A percentile compares a stretch with the other conserved stretches of the same genome.
Evolutionary conservation across 2,797 vertebrate genomes (phyloP).

Genomic region (Limnodromus scolopaceus): DNA sequence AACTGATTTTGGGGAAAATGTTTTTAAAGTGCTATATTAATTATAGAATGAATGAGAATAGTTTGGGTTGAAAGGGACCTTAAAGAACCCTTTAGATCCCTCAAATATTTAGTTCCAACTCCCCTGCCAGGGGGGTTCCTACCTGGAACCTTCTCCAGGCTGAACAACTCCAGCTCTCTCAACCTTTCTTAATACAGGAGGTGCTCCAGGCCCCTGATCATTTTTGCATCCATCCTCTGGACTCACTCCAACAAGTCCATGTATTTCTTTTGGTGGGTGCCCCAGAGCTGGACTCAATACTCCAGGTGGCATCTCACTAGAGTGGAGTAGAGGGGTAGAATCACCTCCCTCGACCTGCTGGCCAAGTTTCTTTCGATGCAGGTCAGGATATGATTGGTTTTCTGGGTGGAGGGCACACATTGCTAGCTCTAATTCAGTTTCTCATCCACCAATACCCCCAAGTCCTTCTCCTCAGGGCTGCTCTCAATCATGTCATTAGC

Average conservation of each 20-base stretch:
- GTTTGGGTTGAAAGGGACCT: not conserved
- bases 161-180: not conserved
- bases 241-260: rapidly evolving
- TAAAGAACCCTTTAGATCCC: not conserved
- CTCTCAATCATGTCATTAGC: not conserved
- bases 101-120: not conserved
- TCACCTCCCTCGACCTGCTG: not conserved
- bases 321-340: not conserved
- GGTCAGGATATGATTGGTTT: rapidly evolving
- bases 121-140: not conserved
- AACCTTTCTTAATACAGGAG: not conserved
- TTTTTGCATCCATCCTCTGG: not conserved
- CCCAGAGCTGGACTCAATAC: not conserved
- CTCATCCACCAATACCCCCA: not conserved
- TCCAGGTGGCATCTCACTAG: not conserved
- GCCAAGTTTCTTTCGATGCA: not conserved
- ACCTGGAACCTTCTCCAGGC: not conserved
- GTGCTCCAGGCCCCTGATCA: not conserved
- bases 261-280: not conserved
- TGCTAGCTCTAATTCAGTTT: too few species aligned
- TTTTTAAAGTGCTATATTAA: not conserved
- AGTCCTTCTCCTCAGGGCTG: not conserved
- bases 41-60: not conserved
- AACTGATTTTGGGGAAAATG: not conserved
- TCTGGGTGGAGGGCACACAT: not conserved